A percentile compares a stretch with the other conserved stretches of the same genome.
Conservation (phyloP, 2,113 vertebrate genomes). For the Neoarius graeffei region DNA sequence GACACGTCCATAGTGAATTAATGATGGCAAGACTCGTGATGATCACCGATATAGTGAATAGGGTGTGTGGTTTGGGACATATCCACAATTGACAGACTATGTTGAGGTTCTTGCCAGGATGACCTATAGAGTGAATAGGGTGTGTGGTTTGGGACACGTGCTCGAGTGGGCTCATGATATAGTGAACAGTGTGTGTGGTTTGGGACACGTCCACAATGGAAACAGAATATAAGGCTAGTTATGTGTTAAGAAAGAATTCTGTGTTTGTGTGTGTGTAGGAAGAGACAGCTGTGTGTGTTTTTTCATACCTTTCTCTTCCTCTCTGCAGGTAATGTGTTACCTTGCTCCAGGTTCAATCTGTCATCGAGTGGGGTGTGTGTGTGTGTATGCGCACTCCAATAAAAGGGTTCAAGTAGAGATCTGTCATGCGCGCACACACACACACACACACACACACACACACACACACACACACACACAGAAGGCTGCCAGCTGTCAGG, state of each 20-base stretch:
- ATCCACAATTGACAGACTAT: not conserved
- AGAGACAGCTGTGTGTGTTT: slow-evolving; percentile 23
- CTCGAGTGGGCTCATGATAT: not conserved
- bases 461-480: slow-evolving; percentile 23
- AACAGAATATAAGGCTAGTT: not conserved
- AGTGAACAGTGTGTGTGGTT: not conserved
- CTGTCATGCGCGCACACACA: slow-evolving; percentile 51
- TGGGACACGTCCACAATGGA: not conserved
- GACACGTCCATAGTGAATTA: not conserved
- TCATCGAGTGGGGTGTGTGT: slow-evolving; percentile 20
- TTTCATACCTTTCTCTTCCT: slow-evolving; percentile 37
- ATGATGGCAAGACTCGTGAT: not conserved
- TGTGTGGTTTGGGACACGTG: slow-evolving; percentile 4
- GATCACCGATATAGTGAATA: not conserved
- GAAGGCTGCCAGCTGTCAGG: slow-evolving; percentile 38
- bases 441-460: slow-evolving; percentile 29
- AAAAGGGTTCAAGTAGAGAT: slow-evolving; percentile 51
- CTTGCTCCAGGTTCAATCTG: slow-evolving; percentile 35
- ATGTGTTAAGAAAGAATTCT: slow-evolving; percentile 3
- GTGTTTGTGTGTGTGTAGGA: slow-evolving; percentile 21
- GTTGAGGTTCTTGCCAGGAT: not conserved
- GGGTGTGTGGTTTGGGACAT: not conserved
- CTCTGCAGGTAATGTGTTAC: slow-evolving; percentile 34
- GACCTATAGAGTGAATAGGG: not conserved
- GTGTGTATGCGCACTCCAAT: slow-evolving; percentile 45